These are phyloP conservation scores for Mnemiopsis leidyi DNA, from an alignment of 37 sponge, comb jelly and placozoan genomes.

Conservation along the genomic window DNA sequence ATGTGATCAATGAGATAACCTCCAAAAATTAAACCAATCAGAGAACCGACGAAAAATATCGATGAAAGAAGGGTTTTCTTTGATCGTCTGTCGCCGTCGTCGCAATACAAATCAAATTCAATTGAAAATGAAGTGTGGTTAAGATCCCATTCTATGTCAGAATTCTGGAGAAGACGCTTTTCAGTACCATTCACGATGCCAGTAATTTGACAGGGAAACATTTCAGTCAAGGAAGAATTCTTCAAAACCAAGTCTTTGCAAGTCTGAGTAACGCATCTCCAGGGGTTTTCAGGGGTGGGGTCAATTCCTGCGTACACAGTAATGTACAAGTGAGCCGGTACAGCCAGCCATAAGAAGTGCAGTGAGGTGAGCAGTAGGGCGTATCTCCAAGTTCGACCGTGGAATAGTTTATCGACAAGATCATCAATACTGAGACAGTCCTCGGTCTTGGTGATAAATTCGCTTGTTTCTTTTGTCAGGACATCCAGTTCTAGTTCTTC, in stretches of 20 bases:
- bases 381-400: background rate
- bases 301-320: background rate
- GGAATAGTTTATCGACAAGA: background rate
- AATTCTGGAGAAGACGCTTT: background rate
- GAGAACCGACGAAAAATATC: slow-evolving; percentile 8
- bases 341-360: background rate
- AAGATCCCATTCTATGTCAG: background rate
- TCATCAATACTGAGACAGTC: background rate
- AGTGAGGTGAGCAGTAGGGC: background rate
- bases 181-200: background rate
- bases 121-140: background rate
- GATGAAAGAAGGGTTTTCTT: slow-evolving; percentile 21
- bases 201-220: background rate
- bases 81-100: background rate
- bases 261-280: background rate
- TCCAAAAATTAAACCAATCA: background rate
- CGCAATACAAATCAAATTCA: background rate
- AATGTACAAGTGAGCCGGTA: background rate
- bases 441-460: background rate
- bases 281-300: background rate
- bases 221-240: background rate
- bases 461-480: background rate
- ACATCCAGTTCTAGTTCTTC: background rate
- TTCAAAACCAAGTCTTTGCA: background rate
- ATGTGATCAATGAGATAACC: background rate